A percentile compares a stretch with the other conserved stretches of the same genome.
Evolutionary conservation across 1,140 invertebrate species (phyloP).

Genomic region (Amyelois transitella): DNA sequence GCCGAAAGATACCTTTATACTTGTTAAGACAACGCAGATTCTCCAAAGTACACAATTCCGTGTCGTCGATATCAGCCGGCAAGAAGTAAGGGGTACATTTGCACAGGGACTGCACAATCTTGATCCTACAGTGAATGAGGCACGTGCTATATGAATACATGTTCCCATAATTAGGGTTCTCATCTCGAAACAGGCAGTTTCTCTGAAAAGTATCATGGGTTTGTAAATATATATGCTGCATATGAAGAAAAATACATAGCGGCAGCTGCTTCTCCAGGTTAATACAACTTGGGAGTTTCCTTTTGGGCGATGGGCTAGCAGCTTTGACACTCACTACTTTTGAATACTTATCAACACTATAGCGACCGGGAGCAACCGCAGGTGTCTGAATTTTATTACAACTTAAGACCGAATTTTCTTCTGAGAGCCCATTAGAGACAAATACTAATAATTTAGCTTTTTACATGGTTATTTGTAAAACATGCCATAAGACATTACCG

Average conservation of each 20-base stretch:
- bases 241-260: no score
- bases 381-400: no score
- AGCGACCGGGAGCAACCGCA: no score
- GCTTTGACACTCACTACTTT: no score
- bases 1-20: constrained; percentile 56
- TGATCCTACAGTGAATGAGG: constrained; percentile 73
- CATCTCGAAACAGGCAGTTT: constrained; percentile 74
- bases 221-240: constrained; percentile 8
- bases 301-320: no score
- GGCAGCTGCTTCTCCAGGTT: no score
- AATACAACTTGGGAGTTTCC: no score
- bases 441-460: no score
- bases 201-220: constrained; percentile 48
- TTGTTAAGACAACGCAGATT: constrained; percentile 69
- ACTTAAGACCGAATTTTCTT: no score
- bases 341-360: no score
- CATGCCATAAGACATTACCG: constrained; percentile 24
- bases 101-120: constrained; percentile 67
- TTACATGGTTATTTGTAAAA: no score
- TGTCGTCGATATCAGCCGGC: constrained; percentile 8
- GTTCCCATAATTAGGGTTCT: constrained; percentile 40
- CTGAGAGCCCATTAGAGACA: no score
- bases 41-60: constrained; percentile 48
- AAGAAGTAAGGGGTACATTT: constrained; percentile 74
- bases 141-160: constrained; percentile 77